phyloP scores from a whole-genome alignment of 2,888 invertebrate genomes.

The Theodoxus fluviatilis region DNA sequence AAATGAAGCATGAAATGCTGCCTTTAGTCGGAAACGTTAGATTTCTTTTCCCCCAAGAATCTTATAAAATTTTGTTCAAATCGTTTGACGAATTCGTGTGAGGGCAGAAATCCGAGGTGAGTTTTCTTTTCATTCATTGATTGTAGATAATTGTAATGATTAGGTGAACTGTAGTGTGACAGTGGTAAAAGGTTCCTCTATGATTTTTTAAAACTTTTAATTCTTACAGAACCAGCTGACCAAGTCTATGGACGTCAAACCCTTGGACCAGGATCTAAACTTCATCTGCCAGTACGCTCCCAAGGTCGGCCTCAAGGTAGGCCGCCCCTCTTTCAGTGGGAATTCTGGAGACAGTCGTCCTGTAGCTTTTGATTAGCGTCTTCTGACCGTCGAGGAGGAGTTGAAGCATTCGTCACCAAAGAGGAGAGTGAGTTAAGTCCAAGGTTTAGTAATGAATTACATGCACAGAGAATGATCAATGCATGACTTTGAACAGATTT shows the following conservation, averaged over 20 bases:
- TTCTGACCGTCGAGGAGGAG: too few species aligned
- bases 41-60: background rate
- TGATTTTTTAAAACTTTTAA: background rate
- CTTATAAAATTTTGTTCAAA: background rate
- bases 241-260: conserved; percentile 50
- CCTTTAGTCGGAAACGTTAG: too few species aligned
- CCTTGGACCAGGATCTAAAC: conserved; percentile 57
- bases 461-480: too few species aligned
- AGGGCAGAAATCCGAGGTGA: background rate
- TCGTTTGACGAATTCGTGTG: background rate
- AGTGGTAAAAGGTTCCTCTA: background rate
- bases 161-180: background rate
- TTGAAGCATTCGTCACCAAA: too few species aligned
- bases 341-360: too few species aligned
- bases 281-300: conserved; percentile 58
- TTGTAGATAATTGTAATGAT: background rate
- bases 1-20: too few species aligned
- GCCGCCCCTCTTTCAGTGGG: too few species aligned
- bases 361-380: too few species aligned
- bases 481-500: too few species aligned
- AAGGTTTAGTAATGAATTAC: too few species aligned
- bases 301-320: conserved; percentile 56
- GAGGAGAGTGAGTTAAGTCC: too few species aligned
- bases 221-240: conserved; percentile 55
- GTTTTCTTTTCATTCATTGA: background rate